Base-by-base conservation (phyloP, 2,888 invertebrate species). In the Tethea ocularis region DNA sequence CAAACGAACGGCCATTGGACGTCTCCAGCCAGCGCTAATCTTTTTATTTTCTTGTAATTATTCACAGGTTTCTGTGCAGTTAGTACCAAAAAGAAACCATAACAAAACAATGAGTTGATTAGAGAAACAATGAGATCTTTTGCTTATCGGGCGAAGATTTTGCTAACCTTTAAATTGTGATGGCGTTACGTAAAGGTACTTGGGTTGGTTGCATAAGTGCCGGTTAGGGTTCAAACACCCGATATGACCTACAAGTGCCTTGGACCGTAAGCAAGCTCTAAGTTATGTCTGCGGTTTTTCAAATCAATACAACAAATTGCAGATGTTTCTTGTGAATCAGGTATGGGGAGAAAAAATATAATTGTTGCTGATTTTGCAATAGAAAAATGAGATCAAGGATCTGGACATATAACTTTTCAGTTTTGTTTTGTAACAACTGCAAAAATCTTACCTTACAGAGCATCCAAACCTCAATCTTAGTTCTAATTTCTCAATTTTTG, bases 1-100 rank as follows among this genome's bases (percentile, higher is more conserved):
- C 63, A 56, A 66, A 66, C 65, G 72, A 61, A 61, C 63, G 61
- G 79, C 76, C 67, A 91, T 91, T 90, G 91, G 91, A 60, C 67
- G 75, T 57, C 62, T 57, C 66, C 68, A 71, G 76, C 74, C 76
- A 75, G 76, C 76, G 72, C 66, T 46, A 46, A 38, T 38, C 38
- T 38, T 46, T n/a, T 46, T 41, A 17, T 41, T 46, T 10, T 46
- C 46, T 17, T n/a, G n/a, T 38, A 38, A 38, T 38, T 46, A 46
- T 20, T 46, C 46, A 46, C 17, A 46, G 46, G 20, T 5, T 5
- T 7, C 38, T 38, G 2, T 46, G 20, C 17, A 10, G 46, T 3
- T 20, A 20, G 10, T 7, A 41, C 7, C n/a, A n/a, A n/a, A n/a
- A 17, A 17, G 17, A 41, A 41, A 41, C n/a, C n/a, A 8, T 17